These are phyloP conservation scores for Leptosomus discolor DNA, from an alignment of 2,113 vertebrate genomes.

Conservation along the genomic window DNA sequence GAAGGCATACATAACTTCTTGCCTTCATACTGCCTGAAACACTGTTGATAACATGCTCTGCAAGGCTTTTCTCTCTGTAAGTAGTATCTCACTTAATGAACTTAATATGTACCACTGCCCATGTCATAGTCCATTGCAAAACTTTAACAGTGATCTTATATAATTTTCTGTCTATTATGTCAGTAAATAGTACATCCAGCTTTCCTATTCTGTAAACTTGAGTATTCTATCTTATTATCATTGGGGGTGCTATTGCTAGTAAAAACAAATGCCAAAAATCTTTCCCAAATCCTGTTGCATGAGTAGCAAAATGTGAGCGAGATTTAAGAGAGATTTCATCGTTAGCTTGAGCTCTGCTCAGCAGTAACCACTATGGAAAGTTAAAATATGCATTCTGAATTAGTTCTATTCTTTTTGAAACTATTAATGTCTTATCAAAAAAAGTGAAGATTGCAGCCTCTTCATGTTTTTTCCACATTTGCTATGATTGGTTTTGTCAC, in stretches of 20 bases:
- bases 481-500: not conserved
- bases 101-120: not conserved
- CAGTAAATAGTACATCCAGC: not conserved
- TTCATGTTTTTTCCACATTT: not conserved
- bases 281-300: not conserved
- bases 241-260: not conserved
- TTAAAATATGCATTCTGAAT: not conserved
- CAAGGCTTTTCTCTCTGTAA: not conserved
- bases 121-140: not conserved
- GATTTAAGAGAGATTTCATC: not conserved
- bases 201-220: not conserved
- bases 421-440: not conserved
- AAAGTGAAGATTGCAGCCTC: not conserved
- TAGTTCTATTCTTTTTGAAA: not conserved
- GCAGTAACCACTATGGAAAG: not conserved
- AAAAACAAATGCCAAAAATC: not conserved
- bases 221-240: not conserved
- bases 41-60: rapidly evolving
- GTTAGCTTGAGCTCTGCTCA: not conserved
- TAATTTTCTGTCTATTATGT: not conserved
- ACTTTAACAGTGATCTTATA: not conserved
- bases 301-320: not conserved
- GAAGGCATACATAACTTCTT: not conserved
- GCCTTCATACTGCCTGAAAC: not conserved
- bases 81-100: not conserved